Evolutionary conservation across 2,888 invertebrate genomes (phyloP), one percentile per base, ranked within the genome.

Genomic region (Julus scanicus): DNA sequence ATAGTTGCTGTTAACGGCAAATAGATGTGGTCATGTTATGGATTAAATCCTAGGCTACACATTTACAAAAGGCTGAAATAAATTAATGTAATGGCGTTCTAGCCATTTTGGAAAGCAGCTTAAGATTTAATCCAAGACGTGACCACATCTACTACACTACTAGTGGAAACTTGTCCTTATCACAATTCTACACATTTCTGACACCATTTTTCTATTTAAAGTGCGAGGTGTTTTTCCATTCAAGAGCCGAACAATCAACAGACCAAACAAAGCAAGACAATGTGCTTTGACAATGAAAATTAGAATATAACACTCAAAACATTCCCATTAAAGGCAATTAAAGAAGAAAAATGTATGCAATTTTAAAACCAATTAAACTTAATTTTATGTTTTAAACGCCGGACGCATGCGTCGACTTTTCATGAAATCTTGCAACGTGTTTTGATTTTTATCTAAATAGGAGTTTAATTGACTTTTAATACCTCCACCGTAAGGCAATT

Each of bases 381-480:
- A 71, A 4, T 71, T 71, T 71, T n/a, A 20, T 11, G 71, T 71
- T 71, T 71, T 71, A 71, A 20, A 29, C 29, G 71, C 29, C 29
- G 71, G 20, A 71, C 71, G 71, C 71, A 8, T 29, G 29, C 9
- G 9, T 71, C n/a, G 71, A 9, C 8, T 71, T 71, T 71, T 71
- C 29, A 29, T 8, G 71, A 71, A 71, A 71, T 71, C 29, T 20
- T 29, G 29, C 71, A 20, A 29, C 6, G 71, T 29, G 71, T 71
- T 71, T 71, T 71, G 71, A 71, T 71, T 71, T 71, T 71, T 71
- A 71, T 71, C 71, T 71, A 71, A 71, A 71, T 71, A 4, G 71
- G 71, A 71, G 71, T 71, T 71, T 71, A 71, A 71, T 71, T 63
- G 63, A 63, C 63, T 63, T 63, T 63, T 63, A 63, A 63, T 63